Evolutionary conservation across 2,888 invertebrate genomes (phyloP).

Genomic region (Rhopalosiphum nymphaeae): DNA sequence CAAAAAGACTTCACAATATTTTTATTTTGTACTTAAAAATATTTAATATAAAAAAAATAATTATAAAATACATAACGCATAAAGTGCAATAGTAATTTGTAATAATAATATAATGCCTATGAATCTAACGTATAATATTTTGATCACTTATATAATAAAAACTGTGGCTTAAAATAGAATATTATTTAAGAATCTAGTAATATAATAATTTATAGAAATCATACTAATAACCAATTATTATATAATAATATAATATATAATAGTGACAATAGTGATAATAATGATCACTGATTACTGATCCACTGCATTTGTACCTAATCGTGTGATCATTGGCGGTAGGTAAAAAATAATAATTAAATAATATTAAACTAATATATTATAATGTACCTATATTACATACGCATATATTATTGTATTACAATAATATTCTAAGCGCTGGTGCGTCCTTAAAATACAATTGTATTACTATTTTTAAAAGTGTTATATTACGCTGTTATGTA

Average conservation of each 20-base stretch:
- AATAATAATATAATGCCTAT: neutral
- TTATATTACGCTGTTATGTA: neutral
- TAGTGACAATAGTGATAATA: too few relatives aligned
- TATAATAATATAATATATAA: too few relatives aligned
- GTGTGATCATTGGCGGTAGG: too few relatives aligned
- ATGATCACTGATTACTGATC: neutral
- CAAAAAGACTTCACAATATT: too few relatives aligned
- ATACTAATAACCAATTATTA: neutral
- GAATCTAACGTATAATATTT: neutral
- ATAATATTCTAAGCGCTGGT: neutral
- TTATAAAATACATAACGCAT: neutral
- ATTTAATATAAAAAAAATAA: too few relatives aligned
- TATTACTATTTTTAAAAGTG: neutral
- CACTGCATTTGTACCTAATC: neutral
- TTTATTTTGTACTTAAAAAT: too few relatives aligned
- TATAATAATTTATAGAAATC: neutral
- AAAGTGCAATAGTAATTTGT: too few relatives aligned
- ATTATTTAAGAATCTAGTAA: neutral
- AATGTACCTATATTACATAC: too few relatives aligned
- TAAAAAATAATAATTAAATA: too few relatives aligned
- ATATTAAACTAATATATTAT: too few relatives aligned
- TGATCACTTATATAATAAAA: neutral
- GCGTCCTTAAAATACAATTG: neutral
- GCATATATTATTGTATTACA: neutral
- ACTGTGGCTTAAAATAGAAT: neutral